Conservation (phyloP, 2,888 invertebrate species). For the Microplitis deprimator region DNA sequence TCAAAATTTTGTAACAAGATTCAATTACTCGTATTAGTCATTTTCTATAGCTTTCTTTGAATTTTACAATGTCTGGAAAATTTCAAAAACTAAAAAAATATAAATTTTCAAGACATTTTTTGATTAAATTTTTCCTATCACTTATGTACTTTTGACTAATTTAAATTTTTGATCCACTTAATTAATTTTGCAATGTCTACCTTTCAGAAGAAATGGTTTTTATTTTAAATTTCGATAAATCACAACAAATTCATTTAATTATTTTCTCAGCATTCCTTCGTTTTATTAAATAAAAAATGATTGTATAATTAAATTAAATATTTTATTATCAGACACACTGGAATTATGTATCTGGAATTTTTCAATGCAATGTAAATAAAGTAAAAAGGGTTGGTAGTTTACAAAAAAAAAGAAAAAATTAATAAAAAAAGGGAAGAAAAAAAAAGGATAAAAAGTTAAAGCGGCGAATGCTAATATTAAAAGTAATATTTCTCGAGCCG, state of each 20-base stretch:
- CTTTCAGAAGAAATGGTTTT: too few relatives aligned
- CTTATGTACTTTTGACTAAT: too few relatives aligned
- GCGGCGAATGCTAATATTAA: slow-evolving; percentile 69
- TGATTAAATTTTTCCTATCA: too few relatives aligned
- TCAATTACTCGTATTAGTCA: too few relatives aligned
- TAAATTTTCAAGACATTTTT: too few relatives aligned
- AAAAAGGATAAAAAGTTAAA: slow-evolving; percentile 35
- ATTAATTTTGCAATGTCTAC: too few relatives aligned
- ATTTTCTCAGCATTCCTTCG: neutral
- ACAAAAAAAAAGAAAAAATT: slow-evolving; percentile 36
- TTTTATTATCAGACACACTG: slow-evolving; percentile 44
- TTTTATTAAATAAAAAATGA: neutral
- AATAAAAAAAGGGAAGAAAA: slow-evolving; percentile 32
- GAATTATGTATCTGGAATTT: neutral
- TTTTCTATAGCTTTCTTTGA: too few relatives aligned
- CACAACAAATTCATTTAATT: neutral
- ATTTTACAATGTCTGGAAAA: too few relatives aligned
- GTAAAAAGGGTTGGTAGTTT: neutral
- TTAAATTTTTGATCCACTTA: too few relatives aligned
- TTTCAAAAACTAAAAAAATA: too few relatives aligned
- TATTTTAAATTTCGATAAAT: too few relatives aligned
- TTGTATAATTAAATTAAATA: slow-evolving; percentile 1
- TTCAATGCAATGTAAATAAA: neutral
- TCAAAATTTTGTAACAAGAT: too few relatives aligned
- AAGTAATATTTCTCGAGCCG: slow-evolving; percentile 71